Conservation (phyloP, 2,888 invertebrate genomes). For the Cenopis cana region DNA sequence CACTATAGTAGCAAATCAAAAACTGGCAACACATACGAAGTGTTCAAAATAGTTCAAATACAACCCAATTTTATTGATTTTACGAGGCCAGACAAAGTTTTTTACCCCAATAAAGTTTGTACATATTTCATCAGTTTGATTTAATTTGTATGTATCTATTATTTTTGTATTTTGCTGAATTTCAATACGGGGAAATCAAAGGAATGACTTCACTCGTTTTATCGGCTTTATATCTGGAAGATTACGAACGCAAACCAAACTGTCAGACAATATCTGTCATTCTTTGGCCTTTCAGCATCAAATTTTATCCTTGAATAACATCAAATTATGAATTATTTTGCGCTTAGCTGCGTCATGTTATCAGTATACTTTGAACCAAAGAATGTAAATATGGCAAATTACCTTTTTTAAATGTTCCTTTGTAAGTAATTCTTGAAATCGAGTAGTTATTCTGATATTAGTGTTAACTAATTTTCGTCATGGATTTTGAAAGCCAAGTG, state of each 20-base stretch:
- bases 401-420: not conserved
- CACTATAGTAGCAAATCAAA: not conserved
- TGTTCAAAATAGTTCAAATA: not conserved
- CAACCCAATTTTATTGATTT: not conserved
- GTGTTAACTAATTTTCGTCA: not conserved
- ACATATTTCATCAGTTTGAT: not conserved
- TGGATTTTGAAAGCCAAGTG: slow-evolving; percentile 23
- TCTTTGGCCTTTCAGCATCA: not conserved
- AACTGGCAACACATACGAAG: not conserved
- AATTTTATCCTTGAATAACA: not conserved
- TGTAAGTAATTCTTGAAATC: not conserved
- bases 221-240: too few species aligned
- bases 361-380: not conserved
- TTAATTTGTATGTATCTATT: too few species aligned
- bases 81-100: not conserved
- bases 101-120: too few species aligned
- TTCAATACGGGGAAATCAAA: not conserved
- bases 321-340: not conserved
- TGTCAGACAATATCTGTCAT: not conserved
- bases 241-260: not conserved
- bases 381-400: not conserved
- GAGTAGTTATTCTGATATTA: not conserved
- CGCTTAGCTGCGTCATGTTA: not conserved
- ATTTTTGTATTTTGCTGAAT: not conserved
- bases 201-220: not conserved